Evolutionary conservation across 2,113 vertebrate genomes (phyloP).

Genomic region (Verasper variegatus): DNA sequence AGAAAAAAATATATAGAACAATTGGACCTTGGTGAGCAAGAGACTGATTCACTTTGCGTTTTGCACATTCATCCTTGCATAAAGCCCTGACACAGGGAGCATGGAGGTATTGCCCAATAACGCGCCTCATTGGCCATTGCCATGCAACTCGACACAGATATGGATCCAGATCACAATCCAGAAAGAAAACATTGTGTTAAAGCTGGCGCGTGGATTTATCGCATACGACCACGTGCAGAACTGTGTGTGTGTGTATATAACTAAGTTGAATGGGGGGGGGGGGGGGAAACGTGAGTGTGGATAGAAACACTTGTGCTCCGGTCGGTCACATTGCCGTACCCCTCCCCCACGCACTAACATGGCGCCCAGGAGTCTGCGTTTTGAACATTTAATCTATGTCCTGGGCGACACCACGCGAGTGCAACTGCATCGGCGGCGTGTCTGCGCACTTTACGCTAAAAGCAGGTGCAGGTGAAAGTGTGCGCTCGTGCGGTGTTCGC

Average conservation of each 20-base stretch:
- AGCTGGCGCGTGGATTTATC: background rate
- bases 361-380: slow-evolving; percentile 84
- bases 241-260: background rate
- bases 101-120: background rate
- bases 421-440: background rate
- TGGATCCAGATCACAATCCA: no score
- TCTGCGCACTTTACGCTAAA: background rate
- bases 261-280: slow-evolving; percentile 21
- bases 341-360: slow-evolving; percentile 89
- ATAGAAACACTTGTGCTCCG: slow-evolving; percentile 43
- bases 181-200: background rate
- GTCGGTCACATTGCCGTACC: slow-evolving; percentile 63
- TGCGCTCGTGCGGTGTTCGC: background rate
- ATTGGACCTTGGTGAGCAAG: background rate
- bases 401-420: background rate
- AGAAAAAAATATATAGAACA: background rate
- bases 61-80: background rate
- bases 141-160: background rate
- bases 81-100: background rate
- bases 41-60: background rate
- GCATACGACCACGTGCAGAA: background rate
- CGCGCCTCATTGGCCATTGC: background rate
- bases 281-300: background rate
- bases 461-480: background rate
- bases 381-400: slow-evolving; percentile 37